Percentiles rank a stretch among this genome's conserved stretches.
phyloP scores from a whole-genome alignment of 2,888 invertebrate species.

The Drosophila acutilabella region DNA sequence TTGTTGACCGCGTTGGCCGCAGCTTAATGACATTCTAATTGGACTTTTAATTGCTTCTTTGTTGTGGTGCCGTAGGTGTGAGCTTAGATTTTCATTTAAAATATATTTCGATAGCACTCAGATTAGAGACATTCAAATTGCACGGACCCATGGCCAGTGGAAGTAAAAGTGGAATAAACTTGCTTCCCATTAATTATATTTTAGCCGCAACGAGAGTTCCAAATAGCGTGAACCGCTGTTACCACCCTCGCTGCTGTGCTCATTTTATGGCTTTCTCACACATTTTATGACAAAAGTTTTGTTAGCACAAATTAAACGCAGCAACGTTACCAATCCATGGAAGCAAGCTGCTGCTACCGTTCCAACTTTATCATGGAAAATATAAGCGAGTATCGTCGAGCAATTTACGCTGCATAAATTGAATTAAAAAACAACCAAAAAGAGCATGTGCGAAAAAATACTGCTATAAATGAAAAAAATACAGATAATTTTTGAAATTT shows the following conservation, averaged over 20 bases:
- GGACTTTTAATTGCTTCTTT: constrained; percentile 71
- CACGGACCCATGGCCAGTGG: constrained; percentile 14
- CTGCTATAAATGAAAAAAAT: constrained; percentile 9
- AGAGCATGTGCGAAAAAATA: neutral
- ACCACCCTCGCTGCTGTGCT: neutral
- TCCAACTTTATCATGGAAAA: constrained; percentile 50
- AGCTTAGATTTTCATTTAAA: constrained; percentile 42
- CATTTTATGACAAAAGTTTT: constrained; percentile 73
- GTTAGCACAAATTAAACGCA: constrained; percentile 56
- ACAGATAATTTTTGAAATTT: constrained; percentile 17
- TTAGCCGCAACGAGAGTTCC: constrained; percentile 53
- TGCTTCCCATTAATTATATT: constrained; percentile 70
- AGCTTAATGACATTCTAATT: constrained; percentile 69
- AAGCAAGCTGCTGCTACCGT: constrained; percentile 29
- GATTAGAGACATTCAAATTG: constrained; percentile 47
- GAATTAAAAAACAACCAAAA: constrained; percentile 46
- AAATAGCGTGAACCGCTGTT: constrained; percentile 22
- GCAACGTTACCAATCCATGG: constrained; percentile 40
- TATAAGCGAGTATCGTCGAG: constrained; percentile 43
- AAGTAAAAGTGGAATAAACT: constrained; percentile 53
- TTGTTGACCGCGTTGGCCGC: constrained; percentile 43
- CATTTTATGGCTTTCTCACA: constrained; percentile 64
- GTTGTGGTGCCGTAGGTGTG: constrained; percentile 12
- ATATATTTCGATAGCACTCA: constrained; percentile 48
- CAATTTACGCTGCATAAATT: constrained; percentile 68